A percentile compares a stretch with the other conserved stretches of the same genome.
Conservation (phyloP, 2,888 invertebrate species). For the Biston betularia region DNA sequence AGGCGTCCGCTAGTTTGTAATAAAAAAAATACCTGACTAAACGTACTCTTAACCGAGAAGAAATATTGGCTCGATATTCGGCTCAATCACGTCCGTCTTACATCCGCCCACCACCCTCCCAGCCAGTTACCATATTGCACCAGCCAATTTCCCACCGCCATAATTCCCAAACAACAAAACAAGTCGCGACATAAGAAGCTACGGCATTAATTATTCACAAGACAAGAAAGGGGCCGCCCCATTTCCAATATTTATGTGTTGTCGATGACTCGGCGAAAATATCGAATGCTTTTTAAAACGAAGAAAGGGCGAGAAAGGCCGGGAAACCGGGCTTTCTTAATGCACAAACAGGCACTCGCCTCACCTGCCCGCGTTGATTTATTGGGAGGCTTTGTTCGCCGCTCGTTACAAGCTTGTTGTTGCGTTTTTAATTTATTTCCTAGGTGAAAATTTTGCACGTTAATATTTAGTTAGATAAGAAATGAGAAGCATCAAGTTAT, state of each 20-base stretch:
- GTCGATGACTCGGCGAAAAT: slow-evolving; percentile 85
- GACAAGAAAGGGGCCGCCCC: slow-evolving; percentile 85
- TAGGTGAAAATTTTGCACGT: slow-evolving; percentile 74
- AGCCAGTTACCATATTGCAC: slow-evolving; percentile 51
- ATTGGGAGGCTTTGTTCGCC: slow-evolving; percentile 83
- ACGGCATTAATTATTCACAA: slow-evolving; percentile 84
- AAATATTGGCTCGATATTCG: slow-evolving; percentile 51
- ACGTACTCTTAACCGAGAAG: slow-evolving; percentile 6
- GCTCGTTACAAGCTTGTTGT: slow-evolving; percentile 85
- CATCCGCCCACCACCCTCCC: slow-evolving; percentile 31
- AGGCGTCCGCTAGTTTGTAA: too few species aligned
- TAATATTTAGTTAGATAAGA: slow-evolving; percentile 80
- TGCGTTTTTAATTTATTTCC: slow-evolving; percentile 86
- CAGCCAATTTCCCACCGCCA: slow-evolving; percentile 66
- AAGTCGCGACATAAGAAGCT: slow-evolving; percentile 79
- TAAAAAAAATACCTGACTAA: not conserved
- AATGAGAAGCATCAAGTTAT: not conserved
- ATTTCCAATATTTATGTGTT: slow-evolving; percentile 87
- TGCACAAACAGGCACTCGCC: slow-evolving; percentile 83
- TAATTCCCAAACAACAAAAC: slow-evolving; percentile 80
- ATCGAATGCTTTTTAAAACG: slow-evolving; percentile 86
- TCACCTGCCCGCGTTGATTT: slow-evolving; percentile 84
- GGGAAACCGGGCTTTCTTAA: slow-evolving; percentile 83
- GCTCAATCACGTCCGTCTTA: slow-evolving; percentile 17
- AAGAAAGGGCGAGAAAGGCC: slow-evolving; percentile 84